Evolutionary conservation across 2,888 invertebrate species (phyloP), one percentile per base, ranked within the genome.

Genomic region (Euspilapteryx auroguttella): DNA sequence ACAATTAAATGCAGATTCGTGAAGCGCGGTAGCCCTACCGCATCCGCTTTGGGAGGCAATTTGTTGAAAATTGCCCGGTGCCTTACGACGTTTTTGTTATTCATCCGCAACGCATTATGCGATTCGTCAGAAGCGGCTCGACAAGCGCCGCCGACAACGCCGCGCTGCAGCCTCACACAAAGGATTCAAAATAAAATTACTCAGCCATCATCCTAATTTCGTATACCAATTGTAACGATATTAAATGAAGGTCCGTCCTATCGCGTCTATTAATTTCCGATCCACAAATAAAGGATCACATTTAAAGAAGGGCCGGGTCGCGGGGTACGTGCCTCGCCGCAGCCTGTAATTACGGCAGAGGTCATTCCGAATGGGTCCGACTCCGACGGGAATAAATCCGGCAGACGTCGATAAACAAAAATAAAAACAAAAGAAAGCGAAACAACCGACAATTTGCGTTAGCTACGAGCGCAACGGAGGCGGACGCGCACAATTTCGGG

Each of bases 351-450:
- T 69, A 73, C 52, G 59, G 47, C 56, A 69, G 73, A 66, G 75
- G 73, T 75, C 75, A 73, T 54, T 57, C 59, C 64, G 61, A 66
- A 68, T 59, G 66, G 66, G 65, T 50, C 44, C n/a, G n/a, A n/a
- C n/a, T n/a, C 24, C 27, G 25, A 44, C 55, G n/a, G n/a, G 54
- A 56, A 53, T 47, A 48, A 50, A 57, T 51, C 45, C 47, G 37
- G 45, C 52, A 46, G 51, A 49, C 46, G 47, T 40, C 56, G 55
- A 59, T 61, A 58, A 54, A 58, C 45, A 55, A 54, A 57, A n/a
- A n/a, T n/a, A n/a, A 69, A 63, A 57, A 66, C 65, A 68, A 62
- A 68, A 64, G 63, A 65, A 63, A 66, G 61, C 58, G 50, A 66
- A 69, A 66, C 51, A 65, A 66, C 64, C 52, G 58, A 68, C 66